These are phyloP conservation scores for Callionymus lyra DNA, from an alignment of 2,113 vertebrate genomes.

Conservation along the genomic window DNA sequence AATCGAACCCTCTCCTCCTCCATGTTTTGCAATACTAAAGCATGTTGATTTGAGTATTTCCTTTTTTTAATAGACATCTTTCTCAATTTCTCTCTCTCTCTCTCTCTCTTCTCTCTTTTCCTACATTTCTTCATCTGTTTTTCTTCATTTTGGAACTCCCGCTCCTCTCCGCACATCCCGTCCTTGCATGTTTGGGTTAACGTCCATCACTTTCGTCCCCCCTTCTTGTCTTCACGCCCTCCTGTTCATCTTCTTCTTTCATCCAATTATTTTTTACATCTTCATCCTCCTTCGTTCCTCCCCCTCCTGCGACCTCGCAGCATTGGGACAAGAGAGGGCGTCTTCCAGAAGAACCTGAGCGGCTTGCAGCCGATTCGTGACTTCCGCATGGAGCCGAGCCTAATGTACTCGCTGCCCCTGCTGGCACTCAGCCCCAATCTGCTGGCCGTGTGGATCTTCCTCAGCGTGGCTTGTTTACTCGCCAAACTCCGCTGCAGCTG, in stretches of 20 bases:
- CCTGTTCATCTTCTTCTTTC: too few species aligned
- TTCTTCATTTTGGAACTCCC: slow-evolving; percentile 7
- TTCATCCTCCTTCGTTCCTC: slow-evolving; percentile 4
- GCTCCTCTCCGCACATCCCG: background rate
- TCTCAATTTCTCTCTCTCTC: slow-evolving; percentile 76
- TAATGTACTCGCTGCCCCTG: slow-evolving; percentile 95
- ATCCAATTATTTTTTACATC: background rate
- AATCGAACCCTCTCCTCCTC: slow-evolving; percentile 25
- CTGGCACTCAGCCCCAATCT: slow-evolving; percentile 95
- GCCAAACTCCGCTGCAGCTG: slow-evolving; percentile 94
- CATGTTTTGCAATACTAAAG: slow-evolving; percentile 54
- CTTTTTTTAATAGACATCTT: slow-evolving; percentile 72
- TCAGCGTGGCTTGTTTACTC: slow-evolving; percentile 91
- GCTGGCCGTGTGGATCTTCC: slow-evolving; percentile 95
- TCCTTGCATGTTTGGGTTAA: slow-evolving; percentile 7
- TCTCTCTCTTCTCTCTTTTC: slow-evolving; percentile 24
- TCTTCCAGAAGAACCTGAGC: slow-evolving; percentile 99
- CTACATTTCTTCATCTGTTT: slow-evolving; percentile 5
- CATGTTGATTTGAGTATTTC: slow-evolving; percentile 71
- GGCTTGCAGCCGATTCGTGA: slow-evolving; percentile 95
- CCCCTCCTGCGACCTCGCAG: slow-evolving; percentile 58
- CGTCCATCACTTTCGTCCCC: background rate
- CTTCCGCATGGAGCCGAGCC: slow-evolving; percentile 91
- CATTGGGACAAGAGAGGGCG: slow-evolving; percentile 96
- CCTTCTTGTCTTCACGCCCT: too few species aligned